Conservation (phyloP, 2,113 vertebrate species). For the Lophius piscatorius region DNA sequence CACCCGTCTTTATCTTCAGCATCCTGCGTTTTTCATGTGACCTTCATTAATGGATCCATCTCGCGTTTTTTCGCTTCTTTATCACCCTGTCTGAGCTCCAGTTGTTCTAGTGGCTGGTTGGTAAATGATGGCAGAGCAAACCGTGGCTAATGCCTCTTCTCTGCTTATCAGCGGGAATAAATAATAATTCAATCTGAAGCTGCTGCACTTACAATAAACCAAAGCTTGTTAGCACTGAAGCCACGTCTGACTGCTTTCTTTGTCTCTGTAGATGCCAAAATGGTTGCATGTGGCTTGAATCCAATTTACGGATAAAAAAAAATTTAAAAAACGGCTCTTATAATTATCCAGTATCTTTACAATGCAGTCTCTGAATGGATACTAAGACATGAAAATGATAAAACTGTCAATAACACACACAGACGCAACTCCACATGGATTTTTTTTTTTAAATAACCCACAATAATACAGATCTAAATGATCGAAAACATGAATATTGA, state of each 20-base stretch:
- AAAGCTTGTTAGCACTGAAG: background rate
- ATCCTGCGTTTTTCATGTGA: background rate
- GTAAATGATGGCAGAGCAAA: background rate
- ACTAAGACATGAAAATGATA: too few relatives aligned
- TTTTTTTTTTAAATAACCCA: too few relatives aligned
- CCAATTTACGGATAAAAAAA: background rate
- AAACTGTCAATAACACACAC: too few relatives aligned
- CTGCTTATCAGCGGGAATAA: conserved; percentile 24
- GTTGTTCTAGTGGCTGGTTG: background rate
- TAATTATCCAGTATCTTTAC: too few relatives aligned
- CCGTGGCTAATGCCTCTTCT: background rate
- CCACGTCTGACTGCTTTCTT: conserved; percentile 8
- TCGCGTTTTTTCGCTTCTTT: too few relatives aligned
- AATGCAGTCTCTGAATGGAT: too few relatives aligned
- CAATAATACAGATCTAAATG: too few relatives aligned
- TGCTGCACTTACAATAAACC: conserved; percentile 16
- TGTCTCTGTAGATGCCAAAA: background rate
- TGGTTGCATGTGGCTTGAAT: background rate
- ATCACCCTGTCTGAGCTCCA: background rate
- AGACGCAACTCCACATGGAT: too few relatives aligned
- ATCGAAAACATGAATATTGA: too few relatives aligned
- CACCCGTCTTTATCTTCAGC: background rate
- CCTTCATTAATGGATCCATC: too few relatives aligned
- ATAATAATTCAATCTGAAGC: conserved; percentile 24
- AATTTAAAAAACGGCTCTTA: too few relatives aligned